Base-by-base conservation (phyloP, 2,797 vertebrate species). In the Meriones psammophilus region DNA sequence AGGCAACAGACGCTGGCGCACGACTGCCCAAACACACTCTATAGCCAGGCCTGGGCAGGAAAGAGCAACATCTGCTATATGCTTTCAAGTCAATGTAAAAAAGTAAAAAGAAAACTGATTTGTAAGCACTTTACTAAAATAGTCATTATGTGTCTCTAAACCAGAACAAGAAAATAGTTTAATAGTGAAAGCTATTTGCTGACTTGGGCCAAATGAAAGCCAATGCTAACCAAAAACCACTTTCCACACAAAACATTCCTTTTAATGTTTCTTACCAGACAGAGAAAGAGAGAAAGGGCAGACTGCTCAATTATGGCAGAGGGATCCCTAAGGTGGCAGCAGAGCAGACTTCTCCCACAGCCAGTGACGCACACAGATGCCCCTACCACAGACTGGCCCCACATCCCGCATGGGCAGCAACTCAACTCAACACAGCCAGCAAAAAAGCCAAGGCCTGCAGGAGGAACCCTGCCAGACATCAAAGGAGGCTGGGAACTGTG, bases 171-270 rank as follows among this genome's bases (percentile, higher is more conserved):
- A 97, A 98, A 98, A 98, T 68, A 96, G 97, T 97, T 98, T 97
- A 98, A 98, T 81, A 96, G 87, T 95, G 95, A 77, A 76, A 98
- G 97, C 85, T 97, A 97, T 99, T 99, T 99, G 99, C 99, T 99
- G 99, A 99, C 98, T 98, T 98, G 97, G 98, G 98, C 97, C 98
- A 97, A 98, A 98, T 97, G 88, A 95, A 93, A 98, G 99, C 99
- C 99, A 99, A 98, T 86, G 97, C 98, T 98, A 98, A 99, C 99
- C 96, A 87, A 96, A 97, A 89, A 50, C 85, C 36, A 33, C 69
- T 93, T 86, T 89, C 94, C 93, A 92, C 94, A 92, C 50, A 95
- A 94, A 90, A 87, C 60, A 64, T 88, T 87, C 80, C 79, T 94
- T 88, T 91, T 68, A 81, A 22, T 68, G 73, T 87, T 79, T 93